Evolutionary conservation across 2,888 invertebrate genomes (phyloP), one percentile per base, ranked within the genome.

Genomic region (Stictocephala bisonia): DNA sequence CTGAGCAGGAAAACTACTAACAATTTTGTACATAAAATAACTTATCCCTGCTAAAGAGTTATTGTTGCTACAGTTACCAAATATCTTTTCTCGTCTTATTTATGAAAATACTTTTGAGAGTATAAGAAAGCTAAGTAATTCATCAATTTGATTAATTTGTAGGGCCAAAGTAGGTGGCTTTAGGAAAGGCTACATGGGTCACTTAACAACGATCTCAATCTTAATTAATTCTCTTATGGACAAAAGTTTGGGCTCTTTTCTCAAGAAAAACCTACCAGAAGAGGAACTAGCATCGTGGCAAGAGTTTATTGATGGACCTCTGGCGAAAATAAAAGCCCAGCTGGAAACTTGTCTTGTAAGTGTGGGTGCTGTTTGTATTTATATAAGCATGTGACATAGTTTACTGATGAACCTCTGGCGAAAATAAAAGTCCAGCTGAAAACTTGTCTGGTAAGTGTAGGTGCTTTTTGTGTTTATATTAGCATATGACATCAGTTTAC

Each of bases 151-250:
- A n/a, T n/a, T n/a, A n/a, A n/a, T n/a, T n/a, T n/a, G 13, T 41
- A 78, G 78, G 70, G 71, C 64, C 44, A 77, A 77, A 44, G 72
- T 51, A 1, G 78, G 78, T 20, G 77, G 77, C 2, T 80, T 83
- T 31, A 83, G 88, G 77, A 82, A 84, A 77, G 89, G 88, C 9
- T 88, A 88, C 83, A 89, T 89, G 89, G 90, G 90, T 4, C 90
- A 90, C 84, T 84, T 89, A 80, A 85, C 87, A 20, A 84, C 85
- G 80, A 84, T 87, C 75, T 85, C 87, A 51, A 87, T 87, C 81
- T 82, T 83, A 74, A 81, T 88, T 71, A 81, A 83, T 74, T 82
- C 83, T 76, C 76, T 82, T 72, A 84, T 84, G 77, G 84, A 83
- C 74, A 84, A 84, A 50, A 79, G 82, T 51, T 83, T 85, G 77